These are phyloP conservation scores for Gallinago jamesoni DNA, from an alignment of 2,113 vertebrate species.

Conservation along the genomic window DNA sequence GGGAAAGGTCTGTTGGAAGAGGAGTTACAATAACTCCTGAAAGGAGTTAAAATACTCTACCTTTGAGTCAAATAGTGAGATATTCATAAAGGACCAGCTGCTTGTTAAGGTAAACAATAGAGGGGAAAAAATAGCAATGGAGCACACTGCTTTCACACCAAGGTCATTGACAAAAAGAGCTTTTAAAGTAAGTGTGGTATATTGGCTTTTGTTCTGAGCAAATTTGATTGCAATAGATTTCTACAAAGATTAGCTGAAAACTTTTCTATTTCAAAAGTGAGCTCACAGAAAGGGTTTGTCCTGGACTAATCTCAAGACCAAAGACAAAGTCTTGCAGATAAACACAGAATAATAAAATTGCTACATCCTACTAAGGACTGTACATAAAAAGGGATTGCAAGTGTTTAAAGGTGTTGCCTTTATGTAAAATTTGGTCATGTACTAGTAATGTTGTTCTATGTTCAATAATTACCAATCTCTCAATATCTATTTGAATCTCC, in stretches of 20 bases:
- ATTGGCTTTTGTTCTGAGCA: neutral
- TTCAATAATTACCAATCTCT: neutral
- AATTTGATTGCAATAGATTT: neutral
- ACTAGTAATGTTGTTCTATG: neutral
- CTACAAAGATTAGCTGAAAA: neutral
- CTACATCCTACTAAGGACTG: neutral
- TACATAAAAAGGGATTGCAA: neutral
- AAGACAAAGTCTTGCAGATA: neutral
- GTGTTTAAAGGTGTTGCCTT: neutral
- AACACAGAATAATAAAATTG: neutral
- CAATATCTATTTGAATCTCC: neutral
- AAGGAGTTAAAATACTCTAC: neutral
- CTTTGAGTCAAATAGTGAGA: neutral
- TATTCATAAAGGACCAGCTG: slow-evolving; percentile 39
- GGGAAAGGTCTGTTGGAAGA: slow-evolving; percentile 8
- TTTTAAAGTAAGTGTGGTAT: neutral
- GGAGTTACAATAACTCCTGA: slow-evolving; percentile 22
- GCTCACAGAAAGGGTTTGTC: neutral
- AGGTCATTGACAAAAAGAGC: slow-evolving; percentile 28
- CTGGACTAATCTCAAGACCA: neutral
- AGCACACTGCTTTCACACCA: neutral
- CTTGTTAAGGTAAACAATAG: slow-evolving; percentile 27
- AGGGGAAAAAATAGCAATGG: neutral
- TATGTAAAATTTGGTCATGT: neutral
- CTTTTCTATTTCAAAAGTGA: neutral